phyloP scores from a whole-genome alignment of 1,140 invertebrate genomes.

The Drosophila fuyamai region DNA sequence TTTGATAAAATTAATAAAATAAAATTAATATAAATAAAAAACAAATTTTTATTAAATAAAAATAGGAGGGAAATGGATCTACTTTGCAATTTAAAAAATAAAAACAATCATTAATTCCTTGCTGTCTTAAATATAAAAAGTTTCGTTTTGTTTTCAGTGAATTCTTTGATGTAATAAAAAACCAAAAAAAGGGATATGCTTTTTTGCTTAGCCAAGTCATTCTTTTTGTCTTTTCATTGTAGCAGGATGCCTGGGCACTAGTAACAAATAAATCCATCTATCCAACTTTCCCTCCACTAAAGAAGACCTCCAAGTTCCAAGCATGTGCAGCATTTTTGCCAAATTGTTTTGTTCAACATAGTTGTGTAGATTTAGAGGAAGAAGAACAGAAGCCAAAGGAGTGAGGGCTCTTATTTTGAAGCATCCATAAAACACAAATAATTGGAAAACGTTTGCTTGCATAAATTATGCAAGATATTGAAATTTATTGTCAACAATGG shows the following conservation, averaged over 20 bases:
- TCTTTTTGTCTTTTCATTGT: too few species aligned
- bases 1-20: too few species aligned
- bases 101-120: too few species aligned
- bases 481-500: slow-evolving; percentile 55
- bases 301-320: background rate
- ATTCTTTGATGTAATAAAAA: too few species aligned
- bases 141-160: too few species aligned
- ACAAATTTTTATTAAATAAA: too few species aligned
- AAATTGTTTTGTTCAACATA: slow-evolving; percentile 14
- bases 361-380: background rate
- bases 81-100: too few species aligned
- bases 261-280: background rate
- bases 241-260: background rate
- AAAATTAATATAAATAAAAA: too few species aligned
- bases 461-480: slow-evolving; percentile 58
- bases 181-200: too few species aligned
- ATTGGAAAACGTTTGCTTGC: slow-evolving; percentile 54
- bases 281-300: background rate
- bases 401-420: background rate
- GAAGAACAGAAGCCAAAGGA: background rate
- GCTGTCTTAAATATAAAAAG: too few species aligned
- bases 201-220: too few species aligned
- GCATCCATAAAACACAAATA: slow-evolving; percentile 44
- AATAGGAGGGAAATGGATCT: too few species aligned
- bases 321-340: slow-evolving; percentile 3